phyloP scores from a whole-genome alignment of 2,797 vertebrate genomes.

The Apogon hyalosoma region DNA sequence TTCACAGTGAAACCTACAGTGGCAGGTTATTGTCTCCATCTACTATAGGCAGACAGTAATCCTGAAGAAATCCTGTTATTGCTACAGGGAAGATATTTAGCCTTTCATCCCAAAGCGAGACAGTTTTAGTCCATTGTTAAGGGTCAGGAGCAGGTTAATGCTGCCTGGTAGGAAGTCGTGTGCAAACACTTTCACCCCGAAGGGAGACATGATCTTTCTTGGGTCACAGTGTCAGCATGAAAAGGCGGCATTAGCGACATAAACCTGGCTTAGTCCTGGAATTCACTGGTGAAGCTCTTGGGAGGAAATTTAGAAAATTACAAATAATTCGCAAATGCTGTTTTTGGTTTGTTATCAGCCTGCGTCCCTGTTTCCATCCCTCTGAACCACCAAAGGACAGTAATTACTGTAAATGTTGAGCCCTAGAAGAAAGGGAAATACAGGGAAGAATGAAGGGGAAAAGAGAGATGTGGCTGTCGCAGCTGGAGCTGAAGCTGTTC shows the following conservation, averaged over 20 bases:
- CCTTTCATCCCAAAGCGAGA: conserved; percentile 9
- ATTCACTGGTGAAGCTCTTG: conserved; percentile 22
- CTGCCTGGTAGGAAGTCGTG: conserved; percentile 2
- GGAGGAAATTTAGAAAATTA: conserved; percentile 43
- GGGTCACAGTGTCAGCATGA: conserved; percentile 8
- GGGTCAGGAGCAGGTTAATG: conserved; percentile 10
- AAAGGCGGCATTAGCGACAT: conserved; percentile 23
- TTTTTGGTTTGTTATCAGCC: conserved; percentile 33
- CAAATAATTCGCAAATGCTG: conserved; percentile 41
- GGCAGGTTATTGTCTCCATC: not conserved
- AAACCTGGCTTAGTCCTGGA: conserved; percentile 18
- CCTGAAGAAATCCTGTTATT: conserved; percentile 1
- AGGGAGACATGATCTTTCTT: conserved; percentile 19
- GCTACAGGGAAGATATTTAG: not conserved
- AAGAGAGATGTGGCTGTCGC: conserved; percentile 51
- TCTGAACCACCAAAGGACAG: conserved; percentile 47
- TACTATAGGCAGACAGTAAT: not conserved
- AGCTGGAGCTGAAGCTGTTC: conserved; percentile 66
- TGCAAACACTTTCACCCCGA: conserved; percentile 10
- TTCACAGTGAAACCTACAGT: not conserved
- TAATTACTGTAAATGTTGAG: conserved; percentile 65
- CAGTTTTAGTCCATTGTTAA: conserved; percentile 6
- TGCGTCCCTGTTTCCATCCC: conserved; percentile 37
- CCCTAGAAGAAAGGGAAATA: conserved; percentile 38
- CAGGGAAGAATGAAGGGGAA: conserved; percentile 58